Base-by-base conservation (phyloP, 2,797 vertebrate species). In the Picus viridis region DNA sequence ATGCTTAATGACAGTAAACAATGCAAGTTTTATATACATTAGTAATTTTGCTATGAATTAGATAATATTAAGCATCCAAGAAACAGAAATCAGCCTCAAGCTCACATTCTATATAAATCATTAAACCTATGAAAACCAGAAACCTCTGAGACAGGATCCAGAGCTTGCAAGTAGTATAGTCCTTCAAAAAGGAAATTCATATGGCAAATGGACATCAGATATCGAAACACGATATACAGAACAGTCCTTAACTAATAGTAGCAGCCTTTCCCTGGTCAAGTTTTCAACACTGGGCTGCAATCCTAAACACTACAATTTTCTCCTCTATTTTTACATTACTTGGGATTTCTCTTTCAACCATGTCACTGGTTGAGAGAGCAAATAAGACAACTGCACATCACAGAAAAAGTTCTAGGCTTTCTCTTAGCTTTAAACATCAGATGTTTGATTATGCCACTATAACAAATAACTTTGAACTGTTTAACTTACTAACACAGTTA, bases 401-500 rank as follows among this genome's bases (percentile, higher is more conserved):
- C 75, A 83, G n/a, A 93, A 95, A 94, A 95, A 94, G 70, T 89
- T 96, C 86, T 83, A 81, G 59, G 83, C 90, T 89, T 90, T 88
- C 85, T 94, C 93, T 95, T 49, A 97, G 94, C 86, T 94, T 96
- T 94, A 94, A 95, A 93, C 86, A 96, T 80, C 78, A 96, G 93
- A 95, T 94, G 93, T 78, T 85, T 91, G 88, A 94, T 94, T 95
- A 93, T 32, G 83, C 90, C 95, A 93, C 74, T 92, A 83, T 87
- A 95, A 97, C 91, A 96, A 97, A 94, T 96, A 95, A 39, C 94
- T 96, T 93, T 95, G 94, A 97, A 95, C 94, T 97, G 95, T 96
- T 97, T 97, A 94, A 97, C 95, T 97, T 97, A 96, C 29, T 56
- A 95, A 95, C 89, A 93, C 89, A 95, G 95, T 96, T 96, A 97